Percentiles rank a stretch among this genome's conserved stretches.
phyloP scores from a whole-genome alignment of 2,888 invertebrate genomes.

The Synergus itoensis region DNA sequence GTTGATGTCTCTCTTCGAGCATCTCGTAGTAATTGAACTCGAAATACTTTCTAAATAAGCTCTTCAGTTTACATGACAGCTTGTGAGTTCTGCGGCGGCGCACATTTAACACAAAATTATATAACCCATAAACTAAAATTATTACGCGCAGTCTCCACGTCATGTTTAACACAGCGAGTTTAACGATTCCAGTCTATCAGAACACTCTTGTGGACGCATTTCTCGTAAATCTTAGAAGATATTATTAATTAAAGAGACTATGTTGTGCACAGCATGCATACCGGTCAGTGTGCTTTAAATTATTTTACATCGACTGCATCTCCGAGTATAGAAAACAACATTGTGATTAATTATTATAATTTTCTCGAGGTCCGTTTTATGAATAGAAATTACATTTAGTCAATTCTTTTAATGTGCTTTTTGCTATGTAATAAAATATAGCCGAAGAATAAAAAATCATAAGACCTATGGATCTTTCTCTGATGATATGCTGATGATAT shows the following conservation, averaged over 20 bases:
- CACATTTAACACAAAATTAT: background rate
- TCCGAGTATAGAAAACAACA: background rate
- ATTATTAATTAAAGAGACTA: background rate
- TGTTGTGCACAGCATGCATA: background rate
- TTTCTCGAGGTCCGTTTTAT: background rate
- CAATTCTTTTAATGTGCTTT: background rate
- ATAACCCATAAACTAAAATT: background rate
- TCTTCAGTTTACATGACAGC: background rate
- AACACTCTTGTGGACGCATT: background rate
- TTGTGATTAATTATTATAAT: background rate
- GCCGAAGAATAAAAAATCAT: too few relatives aligned
- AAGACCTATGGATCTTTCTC: too few relatives aligned
- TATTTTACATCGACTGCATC: background rate
- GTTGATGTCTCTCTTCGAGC: background rate
- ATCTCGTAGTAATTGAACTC: background rate
- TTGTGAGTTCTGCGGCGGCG: background rate
- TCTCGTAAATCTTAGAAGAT: background rate
- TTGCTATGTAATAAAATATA: too few relatives aligned
- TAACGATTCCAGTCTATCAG: constrained; percentile 1
- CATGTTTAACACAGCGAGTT: background rate
- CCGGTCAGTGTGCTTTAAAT: background rate
- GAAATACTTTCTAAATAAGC: background rate
- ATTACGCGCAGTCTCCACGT: background rate
- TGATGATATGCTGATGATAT: too few relatives aligned
- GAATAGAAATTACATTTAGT: background rate